Conservation (phyloP, 2,113 vertebrate species). For the Australoheros scitulus region DNA sequence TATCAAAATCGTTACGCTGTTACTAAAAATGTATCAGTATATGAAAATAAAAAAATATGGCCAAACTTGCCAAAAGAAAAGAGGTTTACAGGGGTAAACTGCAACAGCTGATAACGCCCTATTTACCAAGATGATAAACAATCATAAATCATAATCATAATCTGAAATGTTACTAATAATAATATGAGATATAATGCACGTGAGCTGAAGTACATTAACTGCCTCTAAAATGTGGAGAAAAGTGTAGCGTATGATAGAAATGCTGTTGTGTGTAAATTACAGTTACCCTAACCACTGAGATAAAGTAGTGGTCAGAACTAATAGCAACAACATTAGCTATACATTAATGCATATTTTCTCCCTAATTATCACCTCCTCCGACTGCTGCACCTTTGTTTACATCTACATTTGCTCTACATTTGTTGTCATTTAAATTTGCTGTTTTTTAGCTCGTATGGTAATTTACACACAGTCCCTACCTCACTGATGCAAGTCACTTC, state of each 20-base stretch:
- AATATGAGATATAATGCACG: neutral
- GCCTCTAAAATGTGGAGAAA: neutral
- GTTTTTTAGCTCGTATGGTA: slow-evolving; percentile 61
- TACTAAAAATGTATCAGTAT: too few relatives aligned
- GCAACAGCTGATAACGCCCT: neutral
- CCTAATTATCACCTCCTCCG: neutral
- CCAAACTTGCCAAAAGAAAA: neutral
- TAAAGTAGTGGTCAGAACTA: neutral
- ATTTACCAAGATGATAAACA: neutral
- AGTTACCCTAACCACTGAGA: neutral
- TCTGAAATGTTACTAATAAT: neutral
- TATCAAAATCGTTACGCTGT: neutral
- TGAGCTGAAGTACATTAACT: neutral
- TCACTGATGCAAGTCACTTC: slow-evolving; percentile 73
- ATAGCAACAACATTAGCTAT: neutral
- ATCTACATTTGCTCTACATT: neutral
- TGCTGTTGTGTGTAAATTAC: neutral
- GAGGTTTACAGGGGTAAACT: neutral
- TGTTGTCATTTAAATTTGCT: slow-evolving; percentile 14
- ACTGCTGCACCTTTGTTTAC: neutral
- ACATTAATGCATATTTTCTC: neutral
- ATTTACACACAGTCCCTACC: slow-evolving; percentile 80
- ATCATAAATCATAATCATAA: neutral
- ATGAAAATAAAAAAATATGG: too few relatives aligned
- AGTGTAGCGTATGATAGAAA: neutral